A percentile compares a stretch with the other conserved stretches of the same genome.
phyloP scores from a whole-genome alignment of 2,888 invertebrate species.

The Diaprepes abbreviatus region DNA sequence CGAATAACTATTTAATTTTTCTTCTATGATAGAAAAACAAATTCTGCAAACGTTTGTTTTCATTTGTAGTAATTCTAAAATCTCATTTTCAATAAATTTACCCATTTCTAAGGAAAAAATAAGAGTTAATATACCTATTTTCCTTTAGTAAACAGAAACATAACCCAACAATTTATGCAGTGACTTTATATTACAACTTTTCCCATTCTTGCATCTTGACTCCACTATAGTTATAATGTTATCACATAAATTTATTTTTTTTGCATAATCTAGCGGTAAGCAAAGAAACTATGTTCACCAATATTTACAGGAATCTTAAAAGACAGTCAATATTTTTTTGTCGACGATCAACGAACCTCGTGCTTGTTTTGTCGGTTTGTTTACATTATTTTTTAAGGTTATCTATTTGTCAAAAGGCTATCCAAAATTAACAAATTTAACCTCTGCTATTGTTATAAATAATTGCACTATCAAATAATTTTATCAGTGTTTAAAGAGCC shows the following conservation, averaged over 20 bases:
- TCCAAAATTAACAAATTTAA: slow-evolving; percentile 31
- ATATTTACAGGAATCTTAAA: too few species aligned
- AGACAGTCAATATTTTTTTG: too few species aligned
- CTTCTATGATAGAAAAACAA: slow-evolving; percentile 17
- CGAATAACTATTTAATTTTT: not conserved
- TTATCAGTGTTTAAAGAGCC: slow-evolving; percentile 25
- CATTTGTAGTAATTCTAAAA: slow-evolving; percentile 7
- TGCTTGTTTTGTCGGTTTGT: slow-evolving; percentile 4
- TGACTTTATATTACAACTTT: not conserved
- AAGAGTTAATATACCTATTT: too few species aligned
- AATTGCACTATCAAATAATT: slow-evolving; percentile 9
- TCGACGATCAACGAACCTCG: not conserved
- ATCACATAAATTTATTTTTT: too few species aligned
- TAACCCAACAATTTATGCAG: too few species aligned
- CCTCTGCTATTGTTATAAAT: slow-evolving; percentile 26
- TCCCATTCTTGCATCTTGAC: too few species aligned
- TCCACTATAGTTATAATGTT: too few species aligned
- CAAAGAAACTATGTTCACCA: too few species aligned
- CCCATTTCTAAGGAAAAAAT: not conserved
- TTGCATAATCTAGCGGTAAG: too few species aligned
- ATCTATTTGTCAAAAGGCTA: slow-evolving; percentile 16
- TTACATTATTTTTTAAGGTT: slow-evolving; percentile 2
- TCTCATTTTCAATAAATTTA: not conserved
- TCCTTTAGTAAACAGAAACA: not conserved
- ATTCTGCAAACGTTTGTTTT: slow-evolving; percentile 14